Evolutionary conservation across 1,140 invertebrate species (phyloP), one percentile per base, ranked within the genome.

Genomic region (Triops cancriformis): DNA sequence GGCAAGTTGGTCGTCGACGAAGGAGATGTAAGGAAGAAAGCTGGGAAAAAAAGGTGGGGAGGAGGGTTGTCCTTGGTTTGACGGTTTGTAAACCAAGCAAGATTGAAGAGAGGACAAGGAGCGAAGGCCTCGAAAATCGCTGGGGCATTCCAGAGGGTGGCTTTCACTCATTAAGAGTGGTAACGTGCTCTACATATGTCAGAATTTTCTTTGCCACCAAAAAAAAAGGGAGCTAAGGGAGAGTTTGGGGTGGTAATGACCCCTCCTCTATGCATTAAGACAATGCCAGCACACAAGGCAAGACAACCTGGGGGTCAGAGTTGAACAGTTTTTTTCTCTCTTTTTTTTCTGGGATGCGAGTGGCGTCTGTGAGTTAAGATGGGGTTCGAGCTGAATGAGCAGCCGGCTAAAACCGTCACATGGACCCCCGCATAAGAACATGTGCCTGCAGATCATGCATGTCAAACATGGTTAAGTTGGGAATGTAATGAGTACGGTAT

Each of bases 131-230:
- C 23, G 51, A n/a, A 64, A 64, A 64, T 64, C 51, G n/a, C 51
- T 64, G 10, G n/a, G 10, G 51, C 51, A 64, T 64, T 64, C 51
- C 51, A 64, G 18, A 64, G 51, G 51, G 51, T 64, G 51, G 10
- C 51, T 64, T 64, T 64, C 51, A 64, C 51, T 64, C 51, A 64
- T 64, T 64, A 64, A 64, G 51, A 14, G 51, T 64, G 51, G 51
- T 64, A 64, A 64, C 51, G 51, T 64, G 51, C 10, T 64, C 51
- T 64, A 64, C 51, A 64, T 64, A 64, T 64, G 51, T 64, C 51
- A 64, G 51, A 64, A 64, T 18, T 64, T 64, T 18, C 14, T 6
- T 64, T 64, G 6, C 23, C 51, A 5, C 18, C 43, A 18, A 11
- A 23, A 64, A 23, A 23, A 23, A 18, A 23, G 51, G 23, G 23